A percentile compares a stretch with the other conserved stretches of the same genome.
These are phyloP conservation scores for mouse (Mus musculus) DNA, from an alignment of 2,113 vertebrate species.

Conservation along the genomic window DNA sequence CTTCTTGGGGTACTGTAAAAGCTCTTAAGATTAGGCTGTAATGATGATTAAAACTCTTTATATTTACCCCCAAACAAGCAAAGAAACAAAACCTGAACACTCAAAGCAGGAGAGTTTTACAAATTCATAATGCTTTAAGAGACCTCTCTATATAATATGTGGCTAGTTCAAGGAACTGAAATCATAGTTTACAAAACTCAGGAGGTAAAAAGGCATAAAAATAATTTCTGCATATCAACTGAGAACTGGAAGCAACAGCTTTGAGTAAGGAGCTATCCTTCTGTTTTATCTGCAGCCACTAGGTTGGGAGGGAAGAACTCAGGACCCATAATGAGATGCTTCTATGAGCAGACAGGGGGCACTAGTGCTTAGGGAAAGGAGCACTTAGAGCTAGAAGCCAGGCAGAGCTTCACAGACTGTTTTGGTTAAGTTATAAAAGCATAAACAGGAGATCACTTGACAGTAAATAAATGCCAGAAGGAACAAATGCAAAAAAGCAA, in stretches of 20 bases:
- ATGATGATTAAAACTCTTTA: neutral
- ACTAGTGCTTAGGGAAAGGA: neutral
- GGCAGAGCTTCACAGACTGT: neutral
- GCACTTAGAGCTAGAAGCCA: neutral
- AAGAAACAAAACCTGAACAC: neutral
- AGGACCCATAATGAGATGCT: neutral
- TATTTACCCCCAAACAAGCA: neutral
- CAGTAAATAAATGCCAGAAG: slow-evolving; percentile 20
- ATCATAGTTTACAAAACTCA: slow-evolving; percentile 37
- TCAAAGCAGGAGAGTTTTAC: neutral
- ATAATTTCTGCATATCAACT: neutral
- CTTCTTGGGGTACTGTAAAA: neutral
- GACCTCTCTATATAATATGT: neutral
- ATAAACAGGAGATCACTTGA: neutral
- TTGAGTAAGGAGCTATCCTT: neutral
- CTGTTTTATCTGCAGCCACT: neutral
- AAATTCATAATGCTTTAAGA: slow-evolving; percentile 27
- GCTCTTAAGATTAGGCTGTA: neutral
- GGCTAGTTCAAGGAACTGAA: slow-evolving; percentile 24
- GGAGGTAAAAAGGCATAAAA: neutral
- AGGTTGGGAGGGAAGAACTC: neutral
- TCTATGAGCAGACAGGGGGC: neutral
- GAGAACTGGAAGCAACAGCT: neutral
- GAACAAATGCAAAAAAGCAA: neutral
- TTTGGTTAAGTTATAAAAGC: slow-evolving; percentile 38